Conservation (phyloP, 1,140 invertebrate genomes). For the Mactra quadrangularis region DNA sequence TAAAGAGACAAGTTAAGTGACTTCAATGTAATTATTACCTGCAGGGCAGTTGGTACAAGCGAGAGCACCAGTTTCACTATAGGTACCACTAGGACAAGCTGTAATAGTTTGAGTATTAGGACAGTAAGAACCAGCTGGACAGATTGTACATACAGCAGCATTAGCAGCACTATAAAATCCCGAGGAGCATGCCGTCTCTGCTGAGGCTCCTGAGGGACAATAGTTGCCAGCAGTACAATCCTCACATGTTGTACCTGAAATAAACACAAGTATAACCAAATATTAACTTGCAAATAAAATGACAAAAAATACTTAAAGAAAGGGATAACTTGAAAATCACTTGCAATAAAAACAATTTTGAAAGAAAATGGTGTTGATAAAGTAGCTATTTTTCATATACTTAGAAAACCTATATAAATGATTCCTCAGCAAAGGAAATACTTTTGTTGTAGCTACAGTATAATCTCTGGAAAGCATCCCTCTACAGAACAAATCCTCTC, state of each 20-base stretch:
- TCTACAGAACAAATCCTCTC: no score
- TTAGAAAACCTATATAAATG: no score
- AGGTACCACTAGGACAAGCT: constrained; percentile 50
- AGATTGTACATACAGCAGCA: constrained; percentile 68
- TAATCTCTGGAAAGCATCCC: no score
- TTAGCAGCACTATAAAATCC: constrained; percentile 77
- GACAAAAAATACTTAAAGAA: no score
- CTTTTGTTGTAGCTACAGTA: no score
- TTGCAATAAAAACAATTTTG: no score
- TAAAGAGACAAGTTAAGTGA: no score
- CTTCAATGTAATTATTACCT: constrained; percentile 20
- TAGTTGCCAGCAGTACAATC: constrained; percentile 75
- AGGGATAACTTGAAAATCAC: no score
- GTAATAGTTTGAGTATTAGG: constrained; percentile 65
- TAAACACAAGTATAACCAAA: constrained; percentile 10
- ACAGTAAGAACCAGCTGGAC: constrained; percentile 77
- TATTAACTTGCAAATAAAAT: no score
- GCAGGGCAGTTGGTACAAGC: constrained; percentile 53
- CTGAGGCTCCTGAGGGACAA: constrained; percentile 71
- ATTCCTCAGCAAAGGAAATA: no score
- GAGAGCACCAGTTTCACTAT: constrained; percentile 68
- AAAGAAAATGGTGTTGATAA: no score
- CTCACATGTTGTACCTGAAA: constrained; percentile 66
- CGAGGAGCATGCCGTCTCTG: constrained; percentile 63
- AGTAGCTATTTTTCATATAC: no score